Evolutionary conservation across 2,113 vertebrate species (phyloP), one percentile per base, ranked within the genome.

Genomic region (Lathamus discolor): DNA sequence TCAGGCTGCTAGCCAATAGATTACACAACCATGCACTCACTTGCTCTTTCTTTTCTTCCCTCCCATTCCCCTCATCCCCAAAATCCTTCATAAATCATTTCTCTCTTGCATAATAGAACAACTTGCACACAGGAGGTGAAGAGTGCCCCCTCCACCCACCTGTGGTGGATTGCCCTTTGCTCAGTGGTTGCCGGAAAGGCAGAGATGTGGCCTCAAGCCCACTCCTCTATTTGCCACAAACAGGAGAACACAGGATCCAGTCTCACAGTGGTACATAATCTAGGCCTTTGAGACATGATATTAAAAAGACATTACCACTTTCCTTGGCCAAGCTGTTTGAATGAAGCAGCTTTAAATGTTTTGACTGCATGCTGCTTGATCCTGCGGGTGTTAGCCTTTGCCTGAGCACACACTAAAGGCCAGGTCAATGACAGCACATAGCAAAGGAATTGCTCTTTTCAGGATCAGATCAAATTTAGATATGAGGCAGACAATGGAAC

Each of bases 81-180:
- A 86, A 61, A 80, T 66, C n/a, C 29, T 83, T 46, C 41, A 28
- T 43, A 70, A 75, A 76, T 48, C 0, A 43, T 63, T 86, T 81
- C 48, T 72, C 31, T 28, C 41, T 82, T 76, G 33, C 22, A 13
- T 59, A 70, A 78, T 48, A 29, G 43, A 57, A 49, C 37, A 83
- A 59, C 10, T 74, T 41, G 10, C 41, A 39, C 51, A 19, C 0
- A 2, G 54, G 68, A 83, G 28, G 61, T 72, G 51, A 74, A 24
- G 43, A 80, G 55, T 70, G 51, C 15, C 49, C 46, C 17, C 25
- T 31, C 19, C 54, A 48, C 35, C 20, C 41, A 51, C 48, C 51
- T 64, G 35, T 54, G 54, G 49, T 37, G 12, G 24, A 41, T 62
- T 0, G 0, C 31, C 46, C 33, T 78, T 61, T 0, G 0, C 28